Percentiles rank a stretch among this genome's conserved stretches.
Conservation (phyloP, 2,113 vertebrate species). For the Corythoichthys intestinalis region DNA sequence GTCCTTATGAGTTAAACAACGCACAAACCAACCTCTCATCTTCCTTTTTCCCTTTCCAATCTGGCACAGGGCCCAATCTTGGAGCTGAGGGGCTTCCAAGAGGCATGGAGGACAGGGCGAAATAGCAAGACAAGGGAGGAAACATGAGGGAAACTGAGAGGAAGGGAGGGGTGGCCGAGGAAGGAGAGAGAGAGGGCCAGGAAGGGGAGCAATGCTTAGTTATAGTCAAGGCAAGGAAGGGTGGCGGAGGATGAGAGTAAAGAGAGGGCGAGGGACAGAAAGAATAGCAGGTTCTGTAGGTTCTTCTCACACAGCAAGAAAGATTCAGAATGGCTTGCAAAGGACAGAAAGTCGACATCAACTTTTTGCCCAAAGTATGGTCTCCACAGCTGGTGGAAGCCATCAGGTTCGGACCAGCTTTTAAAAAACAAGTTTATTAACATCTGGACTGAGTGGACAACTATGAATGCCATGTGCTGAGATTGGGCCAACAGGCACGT, state of each 20-base stretch:
- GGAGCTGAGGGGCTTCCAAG: constrained; percentile 41
- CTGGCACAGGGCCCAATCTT: constrained; percentile 44
- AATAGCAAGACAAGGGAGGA: neutral
- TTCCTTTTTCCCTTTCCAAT: constrained; percentile 20
- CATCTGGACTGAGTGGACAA: constrained; percentile 33
- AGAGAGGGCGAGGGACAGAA: constrained; percentile 16
- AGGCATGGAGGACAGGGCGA: constrained; percentile 17
- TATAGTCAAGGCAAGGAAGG: constrained; percentile 58
- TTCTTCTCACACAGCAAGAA: constrained; percentile 22
- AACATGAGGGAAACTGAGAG: constrained; percentile 13
- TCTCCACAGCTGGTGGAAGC: constrained; percentile 8
- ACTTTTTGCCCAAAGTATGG: neutral
- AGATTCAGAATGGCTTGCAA: constrained; percentile 8
- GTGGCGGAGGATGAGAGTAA: constrained; percentile 22
- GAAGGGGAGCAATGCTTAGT: constrained; percentile 57
- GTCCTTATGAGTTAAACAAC: constrained; percentile 1
- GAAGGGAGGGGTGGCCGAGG: constrained; percentile 34
- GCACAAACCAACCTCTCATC: constrained; percentile 11
- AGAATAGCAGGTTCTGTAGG: constrained; percentile 29
- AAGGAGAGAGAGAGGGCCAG: constrained; percentile 33
- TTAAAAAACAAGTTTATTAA: constrained; percentile 3
- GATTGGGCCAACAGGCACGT: constrained; percentile 12
- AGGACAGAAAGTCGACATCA: neutral
- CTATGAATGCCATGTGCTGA: constrained; percentile 19
- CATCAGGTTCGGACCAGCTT: constrained; percentile 4